These are phyloP conservation scores for Heteromormyrus szaboi DNA, from an alignment of 2,797 vertebrate species.

Conservation along the genomic window DNA sequence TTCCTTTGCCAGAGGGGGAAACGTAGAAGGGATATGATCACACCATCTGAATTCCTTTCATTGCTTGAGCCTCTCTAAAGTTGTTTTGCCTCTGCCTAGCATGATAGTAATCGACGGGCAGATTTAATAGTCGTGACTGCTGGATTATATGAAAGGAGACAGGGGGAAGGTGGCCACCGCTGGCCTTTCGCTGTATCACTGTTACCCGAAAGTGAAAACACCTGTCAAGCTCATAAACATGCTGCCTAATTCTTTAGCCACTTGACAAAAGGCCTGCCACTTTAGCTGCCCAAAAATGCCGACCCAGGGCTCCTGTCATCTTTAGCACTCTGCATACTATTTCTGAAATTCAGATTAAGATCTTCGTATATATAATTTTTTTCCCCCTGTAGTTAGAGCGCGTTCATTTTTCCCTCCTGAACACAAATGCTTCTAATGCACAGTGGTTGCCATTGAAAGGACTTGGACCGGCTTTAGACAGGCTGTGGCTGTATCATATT, in stretches of 20 bases:
- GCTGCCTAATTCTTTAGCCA: constrained; percentile 5
- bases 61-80: constrained; percentile 30
- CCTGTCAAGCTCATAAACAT: constrained; percentile 11
- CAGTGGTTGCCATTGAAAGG: constrained; percentile 19
- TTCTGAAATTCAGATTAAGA: neutral
- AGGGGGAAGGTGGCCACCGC: neutral
- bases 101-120: constrained; percentile 11
- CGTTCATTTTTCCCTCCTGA: neutral
- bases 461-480: constrained; percentile 38
- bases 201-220: constrained; percentile 11
- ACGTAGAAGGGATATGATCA: constrained; percentile 49
- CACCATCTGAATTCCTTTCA: constrained; percentile 50
- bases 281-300: neutral
- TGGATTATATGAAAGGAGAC: constrained; percentile 12
- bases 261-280: constrained; percentile 3
- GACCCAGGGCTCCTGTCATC: neutral
- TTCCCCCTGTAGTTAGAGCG: neutral
- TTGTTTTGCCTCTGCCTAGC: constrained; percentile 1
- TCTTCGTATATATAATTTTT: neutral
- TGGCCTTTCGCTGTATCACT: constrained; percentile 8
- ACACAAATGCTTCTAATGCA: constrained; percentile 11
- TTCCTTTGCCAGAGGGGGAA: constrained; percentile 51
- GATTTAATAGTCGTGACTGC: constrained; percentile 19
- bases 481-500: constrained; percentile 44
- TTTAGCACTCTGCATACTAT: neutral